Evolutionary conservation across 2,113 vertebrate genomes (phyloP), one percentile per base, ranked within the genome.

Genomic region (Tamias sibiricus): DNA sequence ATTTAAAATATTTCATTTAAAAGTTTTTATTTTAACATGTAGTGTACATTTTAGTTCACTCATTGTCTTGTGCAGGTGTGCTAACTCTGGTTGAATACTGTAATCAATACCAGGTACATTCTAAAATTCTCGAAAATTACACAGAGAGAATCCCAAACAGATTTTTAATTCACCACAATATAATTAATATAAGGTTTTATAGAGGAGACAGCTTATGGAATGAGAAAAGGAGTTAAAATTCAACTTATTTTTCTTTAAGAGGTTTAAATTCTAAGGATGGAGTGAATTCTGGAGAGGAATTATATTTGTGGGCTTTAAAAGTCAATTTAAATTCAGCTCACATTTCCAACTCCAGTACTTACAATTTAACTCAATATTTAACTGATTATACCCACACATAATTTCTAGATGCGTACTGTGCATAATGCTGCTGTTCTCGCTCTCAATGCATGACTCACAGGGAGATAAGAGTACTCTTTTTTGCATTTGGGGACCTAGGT

Each of bases 351-450:
- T 72, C 35, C 14, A 19, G 37, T 62, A 54, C 49, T 95, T n/a
- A 69, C 12, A 86, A 92, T 91, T 96, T 77, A 82, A 66, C 69
- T 91, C 68, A 32, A 66, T 93, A 91, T 95, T 88, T 96, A 95
- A 91, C 77, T 32, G 35, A 87, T 94, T 84, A 83, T 44, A 54
- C 30, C 28, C 8, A 93, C 59, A 44, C 69, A 24, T 85, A 90
- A 59, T 87, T 96, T 96, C 72, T 92, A 69, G 86, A 85, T 79
- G 24, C 93, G 52, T 19, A 64, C 69, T 66, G 82, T 93, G 79
- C 42, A 49, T 75, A 89, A 64, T 49, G 4, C 35, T 28, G 7
- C 71, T 86, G 52, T 92, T 96, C 26, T 91, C 6, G 35, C 52
- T 87, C 26, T 94, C 30, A 57, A 2, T 54, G 49, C 32, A 4